phyloP scores from a whole-genome alignment of 2,113 vertebrate species.

The Rynchops niger region DNA sequence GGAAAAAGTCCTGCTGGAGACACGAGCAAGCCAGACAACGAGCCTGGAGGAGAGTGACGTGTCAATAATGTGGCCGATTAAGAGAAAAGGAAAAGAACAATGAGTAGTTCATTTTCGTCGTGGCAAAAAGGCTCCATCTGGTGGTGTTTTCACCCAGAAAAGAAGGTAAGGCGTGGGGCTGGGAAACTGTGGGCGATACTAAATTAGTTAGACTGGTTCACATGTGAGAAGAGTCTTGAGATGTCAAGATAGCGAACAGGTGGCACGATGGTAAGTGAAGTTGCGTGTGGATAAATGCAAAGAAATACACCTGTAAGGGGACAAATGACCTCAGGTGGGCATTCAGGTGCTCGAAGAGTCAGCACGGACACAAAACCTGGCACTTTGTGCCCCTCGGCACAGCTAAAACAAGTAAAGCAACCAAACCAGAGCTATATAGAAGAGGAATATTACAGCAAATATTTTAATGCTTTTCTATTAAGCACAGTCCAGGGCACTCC shows the following conservation, averaged over 20 bases:
- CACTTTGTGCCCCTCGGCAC: background rate
- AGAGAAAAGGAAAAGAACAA: background rate
- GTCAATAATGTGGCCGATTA: fast-evolving
- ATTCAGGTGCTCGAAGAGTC: background rate
- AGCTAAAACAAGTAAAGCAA: background rate
- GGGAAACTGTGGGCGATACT: background rate
- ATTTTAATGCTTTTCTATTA: background rate
- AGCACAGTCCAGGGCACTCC: background rate
- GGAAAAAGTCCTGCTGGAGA: background rate
- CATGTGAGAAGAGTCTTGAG: background rate
- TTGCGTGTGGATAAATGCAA: background rate
- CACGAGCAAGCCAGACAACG: background rate
- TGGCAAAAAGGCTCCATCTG: slow-evolving; percentile 50
- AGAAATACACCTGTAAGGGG: background rate
- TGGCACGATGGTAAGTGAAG: background rate
- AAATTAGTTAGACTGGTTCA: background rate
- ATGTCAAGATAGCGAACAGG: background rate
- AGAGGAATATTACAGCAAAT: background rate
- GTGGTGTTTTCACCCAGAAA: background rate
- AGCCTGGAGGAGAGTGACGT: background rate
- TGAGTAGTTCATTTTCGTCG: background rate
- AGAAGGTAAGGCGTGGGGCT: background rate
- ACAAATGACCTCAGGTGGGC: fast-evolving
- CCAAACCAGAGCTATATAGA: background rate
- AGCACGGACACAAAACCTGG: background rate